These are phyloP conservation scores for Acropora tenuis DNA, from an alignment of 64 coral and sea anemone genomes.

Conservation along the genomic window DNA sequence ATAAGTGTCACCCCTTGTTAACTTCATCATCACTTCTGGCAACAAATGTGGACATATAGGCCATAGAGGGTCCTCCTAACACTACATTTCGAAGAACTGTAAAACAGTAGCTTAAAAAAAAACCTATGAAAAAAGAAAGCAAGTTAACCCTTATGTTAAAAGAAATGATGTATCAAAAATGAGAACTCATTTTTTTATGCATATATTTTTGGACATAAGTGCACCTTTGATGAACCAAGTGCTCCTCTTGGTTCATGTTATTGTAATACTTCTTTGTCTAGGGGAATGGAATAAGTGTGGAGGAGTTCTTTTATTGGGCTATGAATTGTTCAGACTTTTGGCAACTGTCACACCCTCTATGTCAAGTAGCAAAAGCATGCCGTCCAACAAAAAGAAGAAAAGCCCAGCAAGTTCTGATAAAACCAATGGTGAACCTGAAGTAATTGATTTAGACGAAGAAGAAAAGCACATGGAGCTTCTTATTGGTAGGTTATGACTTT, in stretches of 20 bases:
- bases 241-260: too few relatives aligned
- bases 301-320: slow-evolving; percentile 90
- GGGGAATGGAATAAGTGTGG: slow-evolving; percentile 89
- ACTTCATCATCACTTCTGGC: too few relatives aligned
- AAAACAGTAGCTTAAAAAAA: too few relatives aligned
- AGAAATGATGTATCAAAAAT: too few relatives aligned
- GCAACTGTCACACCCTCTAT: slow-evolving; percentile 79
- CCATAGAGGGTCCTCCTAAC: too few relatives aligned
- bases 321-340: slow-evolving; percentile 88
- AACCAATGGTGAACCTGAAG: slow-evolving; percentile 69
- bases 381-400: slow-evolving; percentile 83
- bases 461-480: slow-evolving; percentile 98
- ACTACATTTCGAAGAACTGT: too few relatives aligned
- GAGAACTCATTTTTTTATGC: neutral
- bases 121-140: too few relatives aligned
- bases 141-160: too few relatives aligned
- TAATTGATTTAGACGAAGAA: slow-evolving; percentile 96
- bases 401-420: slow-evolving; percentile 24
- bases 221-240: neutral
- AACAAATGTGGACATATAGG: too few relatives aligned
- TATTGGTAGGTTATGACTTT: slow-evolving; percentile 62
- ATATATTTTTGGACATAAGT: neutral
- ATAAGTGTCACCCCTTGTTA: too few relatives aligned
- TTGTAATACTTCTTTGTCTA: slow-evolving; percentile 5
- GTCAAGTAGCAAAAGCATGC: slow-evolving; percentile 81